These are phyloP conservation scores for Drosophila parvula DNA, from an alignment of 1,140 invertebrate species.

Conservation along the genomic window DNA sequence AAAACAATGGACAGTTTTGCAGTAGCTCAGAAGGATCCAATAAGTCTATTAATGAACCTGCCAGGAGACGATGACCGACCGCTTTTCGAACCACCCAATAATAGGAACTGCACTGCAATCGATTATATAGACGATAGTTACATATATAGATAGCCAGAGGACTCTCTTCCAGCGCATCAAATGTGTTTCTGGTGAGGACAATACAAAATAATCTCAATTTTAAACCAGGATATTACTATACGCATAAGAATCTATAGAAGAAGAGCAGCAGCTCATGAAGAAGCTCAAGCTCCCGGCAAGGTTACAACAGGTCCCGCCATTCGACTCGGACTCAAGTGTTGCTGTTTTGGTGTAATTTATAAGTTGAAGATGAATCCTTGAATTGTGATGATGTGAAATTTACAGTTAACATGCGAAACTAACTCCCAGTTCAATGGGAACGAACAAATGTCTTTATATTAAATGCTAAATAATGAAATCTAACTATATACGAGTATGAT, in stretches of 20 bases:
- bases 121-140: constrained; percentile 5
- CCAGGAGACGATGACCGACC: constrained; percentile 26
- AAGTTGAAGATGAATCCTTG: constrained; percentile 74
- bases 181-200: constrained; percentile 52
- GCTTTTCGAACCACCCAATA: constrained; percentile 32
- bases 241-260: constrained; percentile 1
- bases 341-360: constrained; percentile 68
- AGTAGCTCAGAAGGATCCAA: constrained; percentile 37
- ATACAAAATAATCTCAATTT: constrained; percentile 32
- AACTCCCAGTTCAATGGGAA: constrained; percentile 83
- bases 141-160: constrained; percentile 29
- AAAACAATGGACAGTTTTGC: constrained; percentile 15
- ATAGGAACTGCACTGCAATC: constrained; percentile 37
- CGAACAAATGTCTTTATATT: constrained; percentile 82
- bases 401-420: constrained; percentile 84
- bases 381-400: constrained; percentile 84
- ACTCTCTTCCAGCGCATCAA: constrained; percentile 56
- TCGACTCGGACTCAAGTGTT: constrained; percentile 30
- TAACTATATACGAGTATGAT: constrained; percentile 56
- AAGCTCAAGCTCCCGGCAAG: not conserved
- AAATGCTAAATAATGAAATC: constrained; percentile 58
- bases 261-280: constrained; percentile 2
- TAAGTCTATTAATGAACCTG: constrained; percentile 42
- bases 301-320: constrained; percentile 19
- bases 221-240: constrained; percentile 1